Conservation (phyloP, 1,140 invertebrate genomes). For the Atta colombica region DNA sequence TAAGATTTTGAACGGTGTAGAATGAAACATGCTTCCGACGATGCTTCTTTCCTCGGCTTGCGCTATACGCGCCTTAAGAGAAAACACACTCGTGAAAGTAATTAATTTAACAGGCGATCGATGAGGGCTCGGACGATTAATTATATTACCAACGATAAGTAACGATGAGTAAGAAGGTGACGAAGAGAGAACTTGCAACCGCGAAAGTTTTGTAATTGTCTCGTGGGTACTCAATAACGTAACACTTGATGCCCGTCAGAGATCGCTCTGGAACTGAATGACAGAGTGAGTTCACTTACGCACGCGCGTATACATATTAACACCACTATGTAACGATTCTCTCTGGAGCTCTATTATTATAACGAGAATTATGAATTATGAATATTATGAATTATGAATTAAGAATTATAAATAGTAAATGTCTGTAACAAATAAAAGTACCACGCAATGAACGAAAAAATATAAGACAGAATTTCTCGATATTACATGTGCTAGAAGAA, state of each 20-base stretch:
- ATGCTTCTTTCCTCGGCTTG: conserved; percentile 64
- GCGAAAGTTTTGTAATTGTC: conserved; percentile 81
- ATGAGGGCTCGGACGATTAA: conserved; percentile 73
- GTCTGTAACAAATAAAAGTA: conserved; percentile 86
- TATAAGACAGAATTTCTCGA: conserved; percentile 75
- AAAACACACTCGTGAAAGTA: conserved; percentile 61
- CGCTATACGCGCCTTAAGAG: conserved; percentile 63
- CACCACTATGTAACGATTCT: conserved; percentile 80
- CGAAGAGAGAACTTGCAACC: conserved; percentile 76
- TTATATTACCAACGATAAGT: conserved; percentile 68
- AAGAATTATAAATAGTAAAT: conserved; percentile 86
- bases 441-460: conserved; percentile 79
- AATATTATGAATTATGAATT: conserved; percentile 52
- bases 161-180: conserved; percentile 67
- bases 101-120: conserved; percentile 68
- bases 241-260: conserved; percentile 78
- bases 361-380: conserved; percentile 83
- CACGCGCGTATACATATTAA: conserved; percentile 77
- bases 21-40: conserved; percentile 59
- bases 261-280: conserved; percentile 77
- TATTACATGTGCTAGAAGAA: conserved; percentile 69
- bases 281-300: conserved; percentile 75
- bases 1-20: conserved; percentile 53
- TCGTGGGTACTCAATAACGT: conserved; percentile 77
- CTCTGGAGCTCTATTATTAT: conserved; percentile 84